These are phyloP conservation scores for Dasyurus viverrinus DNA, from an alignment of 2,113 vertebrate genomes.

Conservation along the genomic window DNA sequence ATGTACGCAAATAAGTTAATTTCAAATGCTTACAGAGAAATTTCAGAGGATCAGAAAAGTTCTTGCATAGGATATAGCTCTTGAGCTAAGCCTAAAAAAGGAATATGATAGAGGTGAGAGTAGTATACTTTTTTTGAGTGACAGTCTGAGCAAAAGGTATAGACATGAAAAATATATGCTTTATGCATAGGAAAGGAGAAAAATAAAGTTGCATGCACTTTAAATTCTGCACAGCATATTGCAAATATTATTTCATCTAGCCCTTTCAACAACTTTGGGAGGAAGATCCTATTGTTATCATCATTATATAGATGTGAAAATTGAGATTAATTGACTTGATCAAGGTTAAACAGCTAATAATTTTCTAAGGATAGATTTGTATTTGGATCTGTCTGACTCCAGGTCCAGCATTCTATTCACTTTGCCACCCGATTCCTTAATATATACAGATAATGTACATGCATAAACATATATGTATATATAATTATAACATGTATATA, in stretches of 20 bases:
- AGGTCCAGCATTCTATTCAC: background rate
- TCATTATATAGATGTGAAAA: background rate
- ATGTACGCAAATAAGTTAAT: background rate
- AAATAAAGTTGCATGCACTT: background rate
- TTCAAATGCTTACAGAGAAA: background rate
- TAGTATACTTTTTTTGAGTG: background rate
- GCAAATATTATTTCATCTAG: background rate
- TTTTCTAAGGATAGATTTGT: background rate
- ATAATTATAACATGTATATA: background rate
- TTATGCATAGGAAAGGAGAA: background rate
- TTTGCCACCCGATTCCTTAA: background rate
- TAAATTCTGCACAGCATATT: background rate
- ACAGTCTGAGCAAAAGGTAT: background rate
- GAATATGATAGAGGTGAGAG: background rate
- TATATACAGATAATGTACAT: background rate
- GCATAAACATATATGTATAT: background rate
- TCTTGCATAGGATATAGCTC: background rate
- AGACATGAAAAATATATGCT: background rate
- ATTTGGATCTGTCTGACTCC: background rate
- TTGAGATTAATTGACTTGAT: background rate
- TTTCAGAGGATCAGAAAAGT: background rate
- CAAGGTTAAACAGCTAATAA: background rate
- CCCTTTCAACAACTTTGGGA: background rate
- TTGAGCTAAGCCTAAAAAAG: background rate
- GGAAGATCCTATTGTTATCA: background rate